Percentiles rank a stretch among this genome's conserved stretches.
Evolutionary conservation across 2,888 invertebrate species (phyloP).

Genomic region (Drosophila borealis): DNA sequence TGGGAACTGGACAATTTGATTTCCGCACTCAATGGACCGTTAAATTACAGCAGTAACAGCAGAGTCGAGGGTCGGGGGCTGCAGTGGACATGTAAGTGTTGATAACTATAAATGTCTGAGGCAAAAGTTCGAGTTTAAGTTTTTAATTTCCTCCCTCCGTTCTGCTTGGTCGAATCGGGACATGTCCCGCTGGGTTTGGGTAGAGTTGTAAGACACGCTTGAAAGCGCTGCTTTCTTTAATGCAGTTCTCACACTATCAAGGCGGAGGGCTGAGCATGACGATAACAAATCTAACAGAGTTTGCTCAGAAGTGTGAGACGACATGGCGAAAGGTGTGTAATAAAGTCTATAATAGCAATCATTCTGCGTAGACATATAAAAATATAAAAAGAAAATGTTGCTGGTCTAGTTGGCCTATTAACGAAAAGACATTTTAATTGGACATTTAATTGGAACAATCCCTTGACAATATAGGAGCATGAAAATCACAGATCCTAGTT

Average conservation of each 20-base stretch:
- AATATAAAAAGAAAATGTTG: too few species aligned
- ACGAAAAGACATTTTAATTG: too few species aligned
- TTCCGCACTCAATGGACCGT: slow-evolving; percentile 69
- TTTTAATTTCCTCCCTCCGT: slow-evolving; percentile 45
- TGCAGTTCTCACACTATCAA: slow-evolving; percentile 47
- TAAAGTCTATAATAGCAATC: background rate
- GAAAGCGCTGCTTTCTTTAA: slow-evolving; percentile 34
- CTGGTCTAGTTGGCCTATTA: too few species aligned
- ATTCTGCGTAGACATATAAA: too few species aligned
- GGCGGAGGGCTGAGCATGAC: slow-evolving; percentile 23
- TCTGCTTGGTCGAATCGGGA: slow-evolving; percentile 45
- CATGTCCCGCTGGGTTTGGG: slow-evolving; percentile 25
- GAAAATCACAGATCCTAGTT: too few species aligned
- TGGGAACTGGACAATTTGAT: slow-evolving; percentile 53
- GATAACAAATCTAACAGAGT: slow-evolving; percentile 9
- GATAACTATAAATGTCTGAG: slow-evolving; percentile 45
- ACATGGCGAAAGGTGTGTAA: background rate
- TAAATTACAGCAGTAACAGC: slow-evolving; percentile 59
- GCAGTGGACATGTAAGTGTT: slow-evolving; percentile 60
- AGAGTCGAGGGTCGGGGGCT: slow-evolving; percentile 27
- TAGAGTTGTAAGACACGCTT: slow-evolving; percentile 46
- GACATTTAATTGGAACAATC: too few species aligned
- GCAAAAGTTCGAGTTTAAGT: slow-evolving; percentile 42
- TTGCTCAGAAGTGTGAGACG: slow-evolving; percentile 1
- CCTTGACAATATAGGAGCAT: too few species aligned